Evolutionary conservation across 1,140 invertebrate species (phyloP), one percentile per base, ranked within the genome.

Genomic region (Hycleus cichorii): DNA sequence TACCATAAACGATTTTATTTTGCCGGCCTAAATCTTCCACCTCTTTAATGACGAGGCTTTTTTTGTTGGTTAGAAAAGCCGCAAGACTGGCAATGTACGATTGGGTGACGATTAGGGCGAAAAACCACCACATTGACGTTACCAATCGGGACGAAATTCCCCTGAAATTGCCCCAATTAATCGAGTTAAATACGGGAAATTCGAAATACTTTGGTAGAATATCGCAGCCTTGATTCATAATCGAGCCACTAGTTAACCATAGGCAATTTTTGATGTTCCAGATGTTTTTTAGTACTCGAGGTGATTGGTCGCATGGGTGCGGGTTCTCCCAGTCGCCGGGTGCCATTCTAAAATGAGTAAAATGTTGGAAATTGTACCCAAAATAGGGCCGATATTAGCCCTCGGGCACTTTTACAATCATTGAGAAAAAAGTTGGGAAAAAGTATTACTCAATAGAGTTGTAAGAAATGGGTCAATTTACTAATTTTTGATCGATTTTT

Each of bases 61-160:
- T 77, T 4, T 89, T 90, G 7, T 88, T 86, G 0, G 95, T 96
- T 39, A 98, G 76, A 64, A 95, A 97, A 4, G 95, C 95, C 4
- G 95, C 93, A 52, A 97, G 77, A 75, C 96, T 96, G 9, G 94
- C 95, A 0, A 94, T 97, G 71, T 97, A 97, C 0, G 93, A 95
- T 4, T 92, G 93, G 8, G 93, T 89, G 75, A 97, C 93, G 64
- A 97, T 96, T 9, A 97, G 77, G 0, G 90, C 89, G 69, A 96
- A 97, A 69, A 96, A 94, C 91, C 91, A 96, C 92, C 93, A 97
- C 78, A 89, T 90, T 0, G 86, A 87, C 8, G 85, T 83, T 0
- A 88, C 82, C 74, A 90, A 83, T 12, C 91, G 78, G 4, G 89
- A 86, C 0, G 84, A 84, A 1, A 86, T 78, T 5, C 85, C 83